Evolutionary conservation across 1,140 invertebrate species (phyloP).

Genomic region (Plectrocnemia conspersa): DNA sequence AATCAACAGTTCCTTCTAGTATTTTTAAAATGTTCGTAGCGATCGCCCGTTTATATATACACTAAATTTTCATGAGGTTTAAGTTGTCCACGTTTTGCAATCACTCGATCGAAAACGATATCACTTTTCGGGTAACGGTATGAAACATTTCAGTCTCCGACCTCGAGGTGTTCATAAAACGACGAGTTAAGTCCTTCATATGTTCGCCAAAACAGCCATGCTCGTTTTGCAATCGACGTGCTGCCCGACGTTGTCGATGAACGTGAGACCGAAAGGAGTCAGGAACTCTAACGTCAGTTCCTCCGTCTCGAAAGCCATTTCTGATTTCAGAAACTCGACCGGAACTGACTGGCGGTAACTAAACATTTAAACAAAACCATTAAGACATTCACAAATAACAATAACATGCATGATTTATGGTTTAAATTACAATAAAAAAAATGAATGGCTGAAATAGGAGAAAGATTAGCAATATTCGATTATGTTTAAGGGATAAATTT

Average conservation of each 20-base stretch:
- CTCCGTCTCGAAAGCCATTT: slow-evolving; percentile 79
- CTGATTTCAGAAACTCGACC: slow-evolving; percentile 75
- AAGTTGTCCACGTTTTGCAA: too few relatives aligned
- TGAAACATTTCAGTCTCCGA: background rate
- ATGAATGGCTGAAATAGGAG: slow-evolving; percentile 10
- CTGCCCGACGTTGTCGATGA: slow-evolving; percentile 63
- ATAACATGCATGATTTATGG: background rate
- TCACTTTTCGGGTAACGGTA: background rate
- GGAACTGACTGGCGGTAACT: slow-evolving; percentile 90
- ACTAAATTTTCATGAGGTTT: too few relatives aligned
- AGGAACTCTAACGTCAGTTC: slow-evolving; percentile 85
- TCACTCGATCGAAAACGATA: too few relatives aligned
- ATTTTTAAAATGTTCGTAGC: too few relatives aligned
- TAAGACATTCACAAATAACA: background rate
- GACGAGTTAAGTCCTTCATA: slow-evolving; percentile 17
- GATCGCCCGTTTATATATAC: too few relatives aligned
- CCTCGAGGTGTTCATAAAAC: background rate
- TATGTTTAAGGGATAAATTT: background rate
- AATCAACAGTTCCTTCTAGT: too few relatives aligned
- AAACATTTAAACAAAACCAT: slow-evolving; percentile 58
- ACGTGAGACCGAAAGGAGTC: slow-evolving; percentile 71
- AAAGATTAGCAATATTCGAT: slow-evolving; percentile 32
- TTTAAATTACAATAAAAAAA: background rate
- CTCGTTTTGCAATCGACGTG: slow-evolving; percentile 84
- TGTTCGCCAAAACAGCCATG: slow-evolving; percentile 56